Base-by-base conservation (phyloP, 2,113 vertebrate genomes). In the Serinus canaria region DNA sequence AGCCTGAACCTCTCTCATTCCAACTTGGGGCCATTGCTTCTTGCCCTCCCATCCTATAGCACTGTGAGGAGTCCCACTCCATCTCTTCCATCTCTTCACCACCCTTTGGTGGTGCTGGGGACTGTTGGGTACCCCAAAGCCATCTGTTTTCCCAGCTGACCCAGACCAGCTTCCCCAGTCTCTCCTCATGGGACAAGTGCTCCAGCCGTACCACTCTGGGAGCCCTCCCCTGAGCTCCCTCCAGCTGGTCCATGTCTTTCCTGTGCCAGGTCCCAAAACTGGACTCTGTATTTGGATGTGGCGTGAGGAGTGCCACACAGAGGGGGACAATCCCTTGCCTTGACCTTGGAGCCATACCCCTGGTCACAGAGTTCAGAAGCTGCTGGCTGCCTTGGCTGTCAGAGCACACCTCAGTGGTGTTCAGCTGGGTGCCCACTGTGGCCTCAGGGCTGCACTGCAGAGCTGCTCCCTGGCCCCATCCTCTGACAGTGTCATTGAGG, bases 71-170 rank as follows among this genome's bases (percentile, higher is more conserved):
- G 17, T 41, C 24, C 31, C 35, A 31, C 13, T 84, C 37, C 14
- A 23, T 23, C 30, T 66, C 28, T 28, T 47, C 19, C 33, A 30
- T 39, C 17, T 7, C 52, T 53, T 53, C 52, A 55, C 5, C 11
- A 60, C 4, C 4, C 31, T 55, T 58, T 3, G 3, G 17, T 4
- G 0, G 11, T 47, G 14, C n/a, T 70, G n/a, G 14, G 44, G 15
- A 31, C 6, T 58, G 9, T 37, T 14, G 43, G 14, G 15, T 72
- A 16, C 7, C 30, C 15, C 52, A 59, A 75, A 75, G 44, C 11
- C 13, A 11, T 18, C 22, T 19, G 11, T 78, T 53, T 59, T 78
- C 10, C 13, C 55, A 22, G 41, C 31, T 70, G n/a, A 84, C 17
- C 7, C 41, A 78, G 21, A 21, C 9, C 24, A 80, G 8, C 18